These are phyloP conservation scores for Tapera naevia DNA, from an alignment of 2,797 vertebrate genomes.

Conservation along the genomic window DNA sequence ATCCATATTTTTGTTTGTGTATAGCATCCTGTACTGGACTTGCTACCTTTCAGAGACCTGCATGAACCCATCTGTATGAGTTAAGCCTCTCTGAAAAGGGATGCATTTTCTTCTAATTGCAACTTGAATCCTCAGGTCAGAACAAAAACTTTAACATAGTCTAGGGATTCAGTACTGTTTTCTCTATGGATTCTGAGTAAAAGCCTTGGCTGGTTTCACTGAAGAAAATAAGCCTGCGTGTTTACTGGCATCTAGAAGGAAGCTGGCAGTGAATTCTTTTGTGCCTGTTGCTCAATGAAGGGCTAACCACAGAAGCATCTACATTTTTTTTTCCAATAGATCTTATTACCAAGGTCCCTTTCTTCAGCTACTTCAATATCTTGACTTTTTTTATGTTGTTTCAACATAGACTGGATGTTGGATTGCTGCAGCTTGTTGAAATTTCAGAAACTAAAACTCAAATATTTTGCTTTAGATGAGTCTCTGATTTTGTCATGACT, in stretches of 20 bases:
- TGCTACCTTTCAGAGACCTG: not conserved
- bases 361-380: not conserved
- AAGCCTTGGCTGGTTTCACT: not conserved
- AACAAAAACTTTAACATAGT: not conserved
- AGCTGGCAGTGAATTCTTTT: not conserved
- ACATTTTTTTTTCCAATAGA: not conserved
- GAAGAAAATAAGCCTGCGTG: not conserved
- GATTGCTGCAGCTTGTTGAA: not conserved
- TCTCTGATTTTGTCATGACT: not conserved
- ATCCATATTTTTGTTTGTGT: not conserved
- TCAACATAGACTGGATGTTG: too few species aligned
- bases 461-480: not conserved
- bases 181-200: not conserved
- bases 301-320: conserved; percentile 1
- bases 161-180: not conserved
- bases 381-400: not conserved
- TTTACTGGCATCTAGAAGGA: not conserved
- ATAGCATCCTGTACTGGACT: not conserved
- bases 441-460: not conserved
- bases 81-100: not conserved
- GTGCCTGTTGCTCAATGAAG: not conserved
- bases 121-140: not conserved
- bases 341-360: not conserved
- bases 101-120: not conserved
- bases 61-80: not conserved